A percentile compares a stretch with the other conserved stretches of the same genome.
phyloP scores from a whole-genome alignment of 35 echinoderm and acorn worm genomes.

The Heliocidaris tuberculata region DNA sequence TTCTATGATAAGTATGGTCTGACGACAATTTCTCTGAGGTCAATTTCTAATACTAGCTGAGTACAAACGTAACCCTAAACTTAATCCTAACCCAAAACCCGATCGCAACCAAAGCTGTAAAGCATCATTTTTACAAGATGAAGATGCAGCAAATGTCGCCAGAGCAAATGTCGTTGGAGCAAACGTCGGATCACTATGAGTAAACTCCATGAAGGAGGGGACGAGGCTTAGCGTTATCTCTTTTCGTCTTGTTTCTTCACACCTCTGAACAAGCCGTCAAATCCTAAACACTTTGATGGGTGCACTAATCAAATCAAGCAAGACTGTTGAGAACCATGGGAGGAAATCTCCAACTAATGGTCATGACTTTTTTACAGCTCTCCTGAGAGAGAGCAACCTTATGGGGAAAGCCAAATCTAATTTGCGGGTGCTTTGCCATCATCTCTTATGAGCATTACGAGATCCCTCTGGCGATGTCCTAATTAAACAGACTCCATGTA shows the following conservation, averaged over 20 bases:
- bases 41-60: no score
- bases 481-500: neutral
- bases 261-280: constrained; percentile 15
- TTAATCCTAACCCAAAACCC: no score
- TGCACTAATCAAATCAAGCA: constrained; percentile 32
- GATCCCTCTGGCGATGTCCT: neutral
- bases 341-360: constrained; percentile 7
- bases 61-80: no score
- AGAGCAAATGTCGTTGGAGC: neutral
- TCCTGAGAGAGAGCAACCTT: neutral
- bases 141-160: no score
- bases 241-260: neutral
- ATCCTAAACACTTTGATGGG: neutral
- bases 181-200: neutral
- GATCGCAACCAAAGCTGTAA: no score
- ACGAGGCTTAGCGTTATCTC: neutral
- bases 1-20: no score
- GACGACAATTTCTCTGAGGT: no score
- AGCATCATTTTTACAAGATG: neutral
- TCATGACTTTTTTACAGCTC: constrained; percentile 24
- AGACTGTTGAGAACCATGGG: neutral
- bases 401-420: neutral
- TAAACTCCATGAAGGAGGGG: neutral
- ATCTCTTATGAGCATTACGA: neutral
- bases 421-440: neutral